A percentile compares a stretch with the other conserved stretches of the same genome.
phyloP scores from a whole-genome alignment of 2,797 vertebrate species.

The Rhynchotus rufescens region DNA sequence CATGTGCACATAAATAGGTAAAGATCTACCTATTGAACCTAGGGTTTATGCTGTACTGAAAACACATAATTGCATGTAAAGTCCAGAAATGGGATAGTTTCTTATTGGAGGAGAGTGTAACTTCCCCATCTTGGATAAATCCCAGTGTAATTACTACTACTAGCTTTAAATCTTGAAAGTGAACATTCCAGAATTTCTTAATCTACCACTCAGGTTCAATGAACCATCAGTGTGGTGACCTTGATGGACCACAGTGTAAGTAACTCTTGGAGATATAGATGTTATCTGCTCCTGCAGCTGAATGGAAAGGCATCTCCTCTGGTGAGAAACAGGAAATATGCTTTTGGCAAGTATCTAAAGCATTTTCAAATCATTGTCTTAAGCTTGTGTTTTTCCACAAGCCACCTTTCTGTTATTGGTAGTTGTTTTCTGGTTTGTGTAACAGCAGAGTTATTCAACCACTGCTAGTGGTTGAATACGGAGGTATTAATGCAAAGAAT shows the following conservation, averaged over 20 bases:
- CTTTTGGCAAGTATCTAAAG: slow-evolving; percentile 18
- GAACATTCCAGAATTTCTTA: background rate
- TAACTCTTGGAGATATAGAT: background rate
- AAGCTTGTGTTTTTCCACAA: slow-evolving; percentile 18
- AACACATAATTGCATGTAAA: background rate
- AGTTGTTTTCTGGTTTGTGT: slow-evolving; percentile 33
- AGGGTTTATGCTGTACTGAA: background rate
- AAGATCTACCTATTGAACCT: too few relatives aligned
- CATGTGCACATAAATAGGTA: background rate
- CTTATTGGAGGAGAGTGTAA: background rate
- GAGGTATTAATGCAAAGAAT: slow-evolving; percentile 6
- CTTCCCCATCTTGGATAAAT: background rate
- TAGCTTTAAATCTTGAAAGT: background rate
- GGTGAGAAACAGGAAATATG: background rate
- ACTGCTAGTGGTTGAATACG: slow-evolving; percentile 7
- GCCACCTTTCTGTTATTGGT: slow-evolving; percentile 36
- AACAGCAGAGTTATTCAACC: background rate
- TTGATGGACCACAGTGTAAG: background rate
- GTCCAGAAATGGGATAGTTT: background rate
- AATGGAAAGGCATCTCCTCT: slow-evolving; percentile 36
- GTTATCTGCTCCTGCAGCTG: background rate
- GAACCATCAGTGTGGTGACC: rapidly evolving
- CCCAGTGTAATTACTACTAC: background rate
- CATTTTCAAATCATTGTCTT: slow-evolving; percentile 5
- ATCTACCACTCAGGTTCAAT: background rate